Evolutionary conservation across 2,797 vertebrate species (phyloP).

Genomic region (Sebastolobus altivelis): DNA sequence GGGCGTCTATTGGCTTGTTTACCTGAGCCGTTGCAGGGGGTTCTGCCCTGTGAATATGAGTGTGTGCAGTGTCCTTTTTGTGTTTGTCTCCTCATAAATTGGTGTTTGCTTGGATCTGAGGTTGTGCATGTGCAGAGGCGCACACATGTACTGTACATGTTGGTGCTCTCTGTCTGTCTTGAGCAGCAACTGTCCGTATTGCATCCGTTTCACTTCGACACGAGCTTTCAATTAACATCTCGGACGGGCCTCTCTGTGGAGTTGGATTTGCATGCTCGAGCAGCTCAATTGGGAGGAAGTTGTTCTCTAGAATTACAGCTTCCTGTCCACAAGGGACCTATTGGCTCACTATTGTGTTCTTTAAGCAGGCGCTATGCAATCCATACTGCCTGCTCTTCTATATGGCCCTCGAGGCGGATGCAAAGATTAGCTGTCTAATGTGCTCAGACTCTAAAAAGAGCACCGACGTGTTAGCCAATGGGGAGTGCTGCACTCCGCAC

Average conservation of each 20-base stretch:
- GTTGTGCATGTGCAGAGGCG: background rate
- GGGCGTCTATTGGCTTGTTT: constrained; percentile 46
- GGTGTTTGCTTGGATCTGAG: constrained; percentile 35
- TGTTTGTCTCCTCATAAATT: constrained; percentile 40
- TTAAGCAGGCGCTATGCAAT: constrained; percentile 62
- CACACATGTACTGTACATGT: constrained; percentile 1
- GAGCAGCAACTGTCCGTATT: constrained; percentile 6
- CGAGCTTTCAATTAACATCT: constrained; percentile 38
- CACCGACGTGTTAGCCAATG: constrained; percentile 56
- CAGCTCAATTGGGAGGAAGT: constrained; percentile 48
- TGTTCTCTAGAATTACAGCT: constrained; percentile 52
- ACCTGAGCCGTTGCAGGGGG: constrained; percentile 30
- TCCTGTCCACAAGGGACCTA: constrained; percentile 45
- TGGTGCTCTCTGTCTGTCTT: constrained; percentile 19
- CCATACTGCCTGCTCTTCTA: constrained; percentile 46
- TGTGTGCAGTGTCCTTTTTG: constrained; percentile 26
- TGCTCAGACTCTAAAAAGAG: constrained; percentile 68
- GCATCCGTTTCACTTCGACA: constrained; percentile 31
- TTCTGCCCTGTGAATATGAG: constrained; percentile 32
- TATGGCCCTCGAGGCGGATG: constrained; percentile 42
- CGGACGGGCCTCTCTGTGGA: constrained; percentile 17
- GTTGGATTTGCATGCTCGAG: constrained; percentile 55
- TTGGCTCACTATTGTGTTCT: constrained; percentile 45
- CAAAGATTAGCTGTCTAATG: constrained; percentile 76
- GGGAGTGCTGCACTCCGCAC: constrained; percentile 54